Conservation (phyloP, 2,113 vertebrate species). For the Calypte anna region DNA sequence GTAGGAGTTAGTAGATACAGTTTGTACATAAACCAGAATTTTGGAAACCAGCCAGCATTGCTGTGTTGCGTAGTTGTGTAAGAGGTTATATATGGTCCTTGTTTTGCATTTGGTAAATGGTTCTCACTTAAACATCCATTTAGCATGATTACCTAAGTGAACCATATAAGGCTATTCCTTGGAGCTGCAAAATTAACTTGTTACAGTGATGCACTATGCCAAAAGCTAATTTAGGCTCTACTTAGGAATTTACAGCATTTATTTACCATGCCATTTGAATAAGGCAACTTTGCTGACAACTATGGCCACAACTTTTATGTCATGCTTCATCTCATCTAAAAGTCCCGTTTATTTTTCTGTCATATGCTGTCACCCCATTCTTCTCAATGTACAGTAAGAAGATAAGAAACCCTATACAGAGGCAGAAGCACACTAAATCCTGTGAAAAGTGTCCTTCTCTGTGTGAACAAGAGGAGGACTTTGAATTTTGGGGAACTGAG, state of each 20-base stretch:
- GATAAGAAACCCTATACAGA: neutral
- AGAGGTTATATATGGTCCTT: slow-evolving; percentile 68
- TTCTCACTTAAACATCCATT: slow-evolving; percentile 65
- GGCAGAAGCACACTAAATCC: neutral
- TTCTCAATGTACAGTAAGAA: neutral
- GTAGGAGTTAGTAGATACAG: slow-evolving; percentile 7
- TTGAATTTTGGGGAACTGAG: neutral
- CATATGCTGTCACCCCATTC: neutral
- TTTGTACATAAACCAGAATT: slow-evolving; percentile 26
- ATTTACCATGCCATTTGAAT: slow-evolving; percentile 55
- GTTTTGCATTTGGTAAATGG: slow-evolving; percentile 61
- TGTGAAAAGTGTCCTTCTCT: neutral
- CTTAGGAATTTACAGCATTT: slow-evolving; percentile 56
- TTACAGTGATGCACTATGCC: slow-evolving; percentile 42
- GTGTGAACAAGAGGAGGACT: neutral
- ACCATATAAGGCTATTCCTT: slow-evolving; percentile 69
- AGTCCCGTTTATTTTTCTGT: neutral
- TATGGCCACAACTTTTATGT: slow-evolving; percentile 12
- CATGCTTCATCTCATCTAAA: neutral
- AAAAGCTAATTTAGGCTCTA: slow-evolving; percentile 57
- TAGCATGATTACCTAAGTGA: slow-evolving; percentile 63
- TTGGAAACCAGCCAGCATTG: slow-evolving; percentile 45
- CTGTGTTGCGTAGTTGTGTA: slow-evolving; percentile 44
- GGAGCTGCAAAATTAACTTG: slow-evolving; percentile 62
- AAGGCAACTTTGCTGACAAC: slow-evolving; percentile 43